Conservation (phyloP, 2,888 invertebrate genomes). For the Thymelicus sylvestris region DNA sequence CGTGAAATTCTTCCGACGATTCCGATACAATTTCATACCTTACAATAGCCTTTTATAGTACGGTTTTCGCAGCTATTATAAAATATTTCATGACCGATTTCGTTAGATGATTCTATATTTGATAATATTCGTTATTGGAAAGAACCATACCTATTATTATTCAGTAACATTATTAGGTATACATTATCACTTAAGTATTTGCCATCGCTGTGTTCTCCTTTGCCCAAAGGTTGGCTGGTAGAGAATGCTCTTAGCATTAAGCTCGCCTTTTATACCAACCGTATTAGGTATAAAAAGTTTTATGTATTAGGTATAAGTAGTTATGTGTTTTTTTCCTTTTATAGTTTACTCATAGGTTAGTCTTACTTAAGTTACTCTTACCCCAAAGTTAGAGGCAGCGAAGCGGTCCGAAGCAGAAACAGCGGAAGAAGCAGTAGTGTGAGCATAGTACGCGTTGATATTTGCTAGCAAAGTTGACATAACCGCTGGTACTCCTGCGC, state of each 20-base stretch:
- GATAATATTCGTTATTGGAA: too few relatives aligned
- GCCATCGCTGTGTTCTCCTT: too few relatives aligned
- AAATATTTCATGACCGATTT: slow-evolving; percentile 15
- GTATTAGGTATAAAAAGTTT: too few relatives aligned
- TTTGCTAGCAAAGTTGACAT: slow-evolving; percentile 99
- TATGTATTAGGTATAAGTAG: too few relatives aligned
- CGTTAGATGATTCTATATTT: neutral
- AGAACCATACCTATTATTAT: too few relatives aligned
- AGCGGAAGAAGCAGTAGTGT: slow-evolving; percentile 98
- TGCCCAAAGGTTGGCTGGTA: too few relatives aligned
- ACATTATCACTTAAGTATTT: too few relatives aligned
- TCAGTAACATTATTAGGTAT: too few relatives aligned
- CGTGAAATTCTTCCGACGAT: slow-evolving; percentile 21
- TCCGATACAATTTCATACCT: slow-evolving; percentile 27
- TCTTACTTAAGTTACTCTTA: slow-evolving; percentile 76
- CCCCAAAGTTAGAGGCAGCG: slow-evolving; percentile 99
- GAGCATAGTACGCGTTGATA: slow-evolving; percentile 99
- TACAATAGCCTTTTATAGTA: slow-evolving; percentile 8
- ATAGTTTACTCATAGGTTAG: too few relatives aligned
- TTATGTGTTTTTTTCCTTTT: too few relatives aligned
- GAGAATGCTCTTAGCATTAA: too few relatives aligned
- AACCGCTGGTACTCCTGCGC: slow-evolving; percentile 99
- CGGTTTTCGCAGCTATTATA: slow-evolving; percentile 14
- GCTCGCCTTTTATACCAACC: too few relatives aligned
- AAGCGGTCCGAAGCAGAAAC: slow-evolving; percentile 99